Evolutionary conservation across 2,113 vertebrate genomes (phyloP), one percentile per base, ranked within the genome.

Genomic region (Trogon melanurus): DNA sequence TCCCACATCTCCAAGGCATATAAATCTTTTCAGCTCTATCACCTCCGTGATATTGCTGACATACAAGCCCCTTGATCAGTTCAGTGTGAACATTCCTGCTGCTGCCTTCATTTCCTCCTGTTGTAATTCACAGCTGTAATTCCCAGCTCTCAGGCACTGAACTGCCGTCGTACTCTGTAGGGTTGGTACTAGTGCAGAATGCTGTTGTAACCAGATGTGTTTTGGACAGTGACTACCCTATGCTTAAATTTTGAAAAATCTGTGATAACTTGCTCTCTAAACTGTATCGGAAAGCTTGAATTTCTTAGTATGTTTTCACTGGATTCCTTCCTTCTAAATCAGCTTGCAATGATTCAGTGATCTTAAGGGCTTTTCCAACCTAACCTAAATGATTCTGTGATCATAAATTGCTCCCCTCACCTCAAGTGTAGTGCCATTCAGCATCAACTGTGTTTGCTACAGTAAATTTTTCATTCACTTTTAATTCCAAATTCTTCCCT

Each of bases 91-190:
- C 91, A 83, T 93, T 93, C 91, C 62, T 88, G 34, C 71, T 80
- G 56, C 56, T 91, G 64, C 60, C 53, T 96, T 96, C 34, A 93
- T 93, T 96, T 96, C 95, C 91, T 90, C 29, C 47, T 79, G 60
- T 83, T 91, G 41, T 41, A 41, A 41, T 88, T 64, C 30, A 48
- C 34, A 85, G 75, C 91, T 88, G 30, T 95, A 95, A 90, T 61
- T 96, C 90, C 85, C 38, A 71, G 60, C 60, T 90, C 11, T 73
- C 3, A 1, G 48, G 47, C 21, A 54, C 30, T 87, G 74, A 66
- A 71, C 51, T 19, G 60, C 82, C 88, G 38, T 56, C 71, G 6
- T 67, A 26, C 44, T 44, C 58, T 2, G 1, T 48, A 64, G 45
- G 51, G 48, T 34, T 74, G 34, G 13, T 83, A 53, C 16, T 62